These are phyloP conservation scores for Bombyx mandarina DNA, from an alignment of 1,140 invertebrate genomes.

Conservation along the genomic window DNA sequence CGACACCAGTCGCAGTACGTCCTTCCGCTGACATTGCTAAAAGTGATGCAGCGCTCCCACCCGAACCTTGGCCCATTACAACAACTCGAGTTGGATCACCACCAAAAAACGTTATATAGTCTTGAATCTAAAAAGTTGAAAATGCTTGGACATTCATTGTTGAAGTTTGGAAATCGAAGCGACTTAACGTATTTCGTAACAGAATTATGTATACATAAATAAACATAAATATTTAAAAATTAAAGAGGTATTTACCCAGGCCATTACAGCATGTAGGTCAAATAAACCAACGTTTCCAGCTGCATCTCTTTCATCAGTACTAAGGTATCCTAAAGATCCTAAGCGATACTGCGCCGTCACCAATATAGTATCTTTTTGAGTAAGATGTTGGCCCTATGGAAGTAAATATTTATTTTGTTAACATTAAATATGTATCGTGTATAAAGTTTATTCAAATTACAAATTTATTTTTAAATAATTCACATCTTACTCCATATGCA, in stretches of 20 bases:
- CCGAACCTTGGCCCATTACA: conserved; percentile 80
- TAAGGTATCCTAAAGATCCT: conserved; percentile 71
- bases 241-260: conserved; percentile 63
- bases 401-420: conserved; percentile 2
- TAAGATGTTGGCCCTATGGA: conserved; percentile 48
- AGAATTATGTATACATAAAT: too few species aligned
- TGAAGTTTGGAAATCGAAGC: too few species aligned
- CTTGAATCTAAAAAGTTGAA: conserved; percentile 62
- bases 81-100: conserved; percentile 78
- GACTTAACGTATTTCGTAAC: too few species aligned
- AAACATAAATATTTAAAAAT: neutral
- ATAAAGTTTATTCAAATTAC: neutral
- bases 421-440: conserved; percentile 1
- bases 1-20: conserved; percentile 69
- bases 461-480: neutral
- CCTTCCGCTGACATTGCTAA: conserved; percentile 69
- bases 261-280: conserved; percentile 76
- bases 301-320: conserved; percentile 71
- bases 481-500: conserved; percentile 72
- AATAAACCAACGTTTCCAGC: conserved; percentile 80
- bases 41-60: conserved; percentile 75
- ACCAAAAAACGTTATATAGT: conserved; percentile 81
- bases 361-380: conserved; percentile 52
- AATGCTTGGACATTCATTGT: neutral
- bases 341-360: conserved; percentile 56